These are phyloP conservation scores for Pholis gunnellus DNA, from an alignment of 2,113 vertebrate species.

Conservation along the genomic window DNA sequence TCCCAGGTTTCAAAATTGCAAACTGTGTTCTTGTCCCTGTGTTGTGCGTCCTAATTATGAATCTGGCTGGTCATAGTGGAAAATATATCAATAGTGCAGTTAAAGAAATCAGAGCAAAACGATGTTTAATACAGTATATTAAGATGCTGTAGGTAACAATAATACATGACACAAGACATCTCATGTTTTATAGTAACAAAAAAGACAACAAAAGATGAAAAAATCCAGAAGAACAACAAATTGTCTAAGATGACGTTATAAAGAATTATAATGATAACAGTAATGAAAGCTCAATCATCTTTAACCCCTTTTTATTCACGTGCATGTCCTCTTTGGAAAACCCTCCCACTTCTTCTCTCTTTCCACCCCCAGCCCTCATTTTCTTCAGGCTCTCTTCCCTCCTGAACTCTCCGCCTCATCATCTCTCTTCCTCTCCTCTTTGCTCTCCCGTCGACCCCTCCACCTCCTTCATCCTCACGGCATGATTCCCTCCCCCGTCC, in stretches of 20 bases:
- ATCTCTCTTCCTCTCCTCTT: slow-evolving; percentile 37
- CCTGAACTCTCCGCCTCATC: slow-evolving; percentile 31
- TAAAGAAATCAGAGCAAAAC: not conserved
- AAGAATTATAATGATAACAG: not conserved
- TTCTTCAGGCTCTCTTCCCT: slow-evolving; percentile 22
- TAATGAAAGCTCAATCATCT: slow-evolving; percentile 29
- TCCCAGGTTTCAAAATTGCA: not conserved
- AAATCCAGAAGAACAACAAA: not conserved
- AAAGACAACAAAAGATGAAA: not conserved
- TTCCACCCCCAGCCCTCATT: slow-evolving; percentile 3
- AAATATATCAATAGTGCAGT: not conserved
- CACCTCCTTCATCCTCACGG: slow-evolving; percentile 44
- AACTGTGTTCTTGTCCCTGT: slow-evolving; percentile 19
- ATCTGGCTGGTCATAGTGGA: not conserved
- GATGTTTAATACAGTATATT: not conserved
- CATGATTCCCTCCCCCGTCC: slow-evolving; percentile 15
- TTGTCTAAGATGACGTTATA: slow-evolving; percentile 15
- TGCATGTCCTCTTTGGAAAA: slow-evolving; percentile 6
- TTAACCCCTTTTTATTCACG: slow-evolving; percentile 18
- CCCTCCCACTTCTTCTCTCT: not conserved
- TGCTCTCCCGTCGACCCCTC: slow-evolving; percentile 15
- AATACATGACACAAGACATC: not conserved
- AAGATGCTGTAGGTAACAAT: not conserved
- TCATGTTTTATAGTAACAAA: not conserved
- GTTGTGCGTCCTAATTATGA: slow-evolving; percentile 8